phyloP scores from a whole-genome alignment of 1,140 invertebrate species.

The Zaprionus tsacasi region DNA sequence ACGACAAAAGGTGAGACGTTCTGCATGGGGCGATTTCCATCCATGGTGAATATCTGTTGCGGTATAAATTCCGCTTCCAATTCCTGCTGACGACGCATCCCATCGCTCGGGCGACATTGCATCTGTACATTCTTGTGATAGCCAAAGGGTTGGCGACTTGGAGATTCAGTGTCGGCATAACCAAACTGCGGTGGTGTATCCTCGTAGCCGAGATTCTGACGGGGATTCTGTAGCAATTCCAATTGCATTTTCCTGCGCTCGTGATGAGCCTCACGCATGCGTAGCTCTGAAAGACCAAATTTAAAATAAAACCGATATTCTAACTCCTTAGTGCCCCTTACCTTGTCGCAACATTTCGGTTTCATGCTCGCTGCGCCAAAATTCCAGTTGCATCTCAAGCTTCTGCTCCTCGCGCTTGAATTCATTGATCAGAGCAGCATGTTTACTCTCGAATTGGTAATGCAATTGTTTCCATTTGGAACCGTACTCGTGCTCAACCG shows the following conservation, averaged over 20 bases:
- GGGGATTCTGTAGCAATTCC: slow-evolving; percentile 93
- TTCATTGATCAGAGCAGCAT: slow-evolving; percentile 95
- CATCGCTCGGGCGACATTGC: slow-evolving; percentile 88
- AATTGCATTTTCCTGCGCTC: slow-evolving; percentile 94
- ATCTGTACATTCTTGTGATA: slow-evolving; percentile 61
- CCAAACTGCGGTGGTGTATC: background rate
- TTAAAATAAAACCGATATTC: background rate
- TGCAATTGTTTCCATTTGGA: slow-evolving; percentile 97
- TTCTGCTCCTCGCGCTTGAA: slow-evolving; percentile 95
- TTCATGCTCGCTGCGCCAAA: slow-evolving; percentile 95
- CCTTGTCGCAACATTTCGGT: slow-evolving; percentile 94
- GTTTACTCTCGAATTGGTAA: slow-evolving; percentile 94
- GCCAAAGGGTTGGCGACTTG: background rate
- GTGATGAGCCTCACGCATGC: slow-evolving; percentile 92
- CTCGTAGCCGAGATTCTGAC: slow-evolving; percentile 84
- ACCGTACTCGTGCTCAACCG: slow-evolving; percentile 98
- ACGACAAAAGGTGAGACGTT: background rate
- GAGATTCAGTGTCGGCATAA: background rate
- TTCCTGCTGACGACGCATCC: slow-evolving; percentile 91
- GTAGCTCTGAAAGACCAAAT: slow-evolving; percentile 87
- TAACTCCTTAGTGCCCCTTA: slow-evolving; percentile 74
- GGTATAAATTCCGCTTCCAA: background rate
- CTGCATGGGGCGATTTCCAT: background rate
- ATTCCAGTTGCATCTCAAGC: slow-evolving; percentile 97
- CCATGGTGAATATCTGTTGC: background rate